These are phyloP conservation scores for Corvus hawaiiensis DNA, from an alignment of 2,113 vertebrate species.

Conservation along the genomic window DNA sequence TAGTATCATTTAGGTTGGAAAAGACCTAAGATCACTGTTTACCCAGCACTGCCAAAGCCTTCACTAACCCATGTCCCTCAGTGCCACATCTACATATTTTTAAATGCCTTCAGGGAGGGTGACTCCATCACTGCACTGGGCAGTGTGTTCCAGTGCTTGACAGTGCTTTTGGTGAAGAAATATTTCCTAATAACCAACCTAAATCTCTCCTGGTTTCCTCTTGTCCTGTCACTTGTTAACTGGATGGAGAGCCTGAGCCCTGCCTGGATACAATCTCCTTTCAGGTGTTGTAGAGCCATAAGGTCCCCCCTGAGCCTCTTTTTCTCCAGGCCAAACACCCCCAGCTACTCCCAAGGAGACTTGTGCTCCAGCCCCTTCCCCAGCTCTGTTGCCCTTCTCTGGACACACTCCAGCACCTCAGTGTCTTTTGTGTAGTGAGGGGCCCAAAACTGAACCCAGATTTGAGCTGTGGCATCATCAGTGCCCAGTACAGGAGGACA, in stretches of 20 bases:
- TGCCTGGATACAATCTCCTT: background rate
- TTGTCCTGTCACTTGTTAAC: background rate
- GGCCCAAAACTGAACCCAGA: background rate
- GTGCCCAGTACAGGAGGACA: background rate
- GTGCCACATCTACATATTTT: background rate
- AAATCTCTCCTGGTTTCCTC: background rate
- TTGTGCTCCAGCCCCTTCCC: background rate
- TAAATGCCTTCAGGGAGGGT: background rate
- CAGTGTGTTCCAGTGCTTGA: background rate
- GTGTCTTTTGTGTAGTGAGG: fast-evolving
- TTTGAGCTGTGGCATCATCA: background rate
- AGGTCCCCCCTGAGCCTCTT: background rate
- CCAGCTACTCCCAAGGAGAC: background rate
- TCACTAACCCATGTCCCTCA: background rate
- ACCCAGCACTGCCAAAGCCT: background rate
- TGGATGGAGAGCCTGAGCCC: background rate
- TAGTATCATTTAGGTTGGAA: background rate
- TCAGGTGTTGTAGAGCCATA: background rate
- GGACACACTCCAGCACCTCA: fast-evolving
- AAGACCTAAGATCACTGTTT: background rate
- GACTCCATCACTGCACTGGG: background rate
- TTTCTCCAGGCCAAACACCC: background rate
- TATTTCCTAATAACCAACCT: background rate
- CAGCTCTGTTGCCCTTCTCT: background rate
- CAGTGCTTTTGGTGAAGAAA: background rate